Evolutionary conservation across 2,888 invertebrate genomes (phyloP), one percentile per base, ranked within the genome.

Genomic region (Clepsis dumicolana): DNA sequence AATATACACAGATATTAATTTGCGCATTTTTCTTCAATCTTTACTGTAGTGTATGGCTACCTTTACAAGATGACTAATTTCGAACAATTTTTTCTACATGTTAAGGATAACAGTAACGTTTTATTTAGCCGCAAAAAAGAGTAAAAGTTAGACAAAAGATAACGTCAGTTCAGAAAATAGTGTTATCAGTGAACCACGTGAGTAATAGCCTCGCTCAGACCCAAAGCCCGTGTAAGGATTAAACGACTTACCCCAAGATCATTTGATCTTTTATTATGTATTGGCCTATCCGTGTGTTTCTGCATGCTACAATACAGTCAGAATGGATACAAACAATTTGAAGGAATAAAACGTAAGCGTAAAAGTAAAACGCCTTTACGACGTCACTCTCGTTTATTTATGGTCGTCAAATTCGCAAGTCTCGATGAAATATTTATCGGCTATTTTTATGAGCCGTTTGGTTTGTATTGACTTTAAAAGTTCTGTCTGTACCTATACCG

Each of bases 181-280:
- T 67, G 52, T 63, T 67, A 67, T 67, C 67, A 14, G 56, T 44
- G 27, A 25, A 48, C 21, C 56, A 41, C 38, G 67, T 67, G 67
- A 67, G 57, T 63, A 67, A 67, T 63, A 57, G 67, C 67, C 67
- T 21, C 48, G 10, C 29, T 66, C 10, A n/a, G 44, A 18, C 57
- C 12, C 41, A 66, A 66, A 62, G 48, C 48, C 48, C 66, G 48
- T 56, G 62, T 62, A 50, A n/a, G 66, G 66, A 66, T 62, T 66
- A 66, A 56, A 32, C 56, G 56, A 62, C 54, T 66, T 66, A 18
- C 35, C 27, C 18, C 48, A 24, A 18, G 21, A 56, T 35, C 32
- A 35, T 48, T 61, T 18, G 48, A 41, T 41, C 32, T 35, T 50
- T 52, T 48, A 62, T 50, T 62, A 21, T 35, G 48, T 52, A 25